Conservation (phyloP, 2,888 invertebrate species). For the Cheilosia vulpina region DNA sequence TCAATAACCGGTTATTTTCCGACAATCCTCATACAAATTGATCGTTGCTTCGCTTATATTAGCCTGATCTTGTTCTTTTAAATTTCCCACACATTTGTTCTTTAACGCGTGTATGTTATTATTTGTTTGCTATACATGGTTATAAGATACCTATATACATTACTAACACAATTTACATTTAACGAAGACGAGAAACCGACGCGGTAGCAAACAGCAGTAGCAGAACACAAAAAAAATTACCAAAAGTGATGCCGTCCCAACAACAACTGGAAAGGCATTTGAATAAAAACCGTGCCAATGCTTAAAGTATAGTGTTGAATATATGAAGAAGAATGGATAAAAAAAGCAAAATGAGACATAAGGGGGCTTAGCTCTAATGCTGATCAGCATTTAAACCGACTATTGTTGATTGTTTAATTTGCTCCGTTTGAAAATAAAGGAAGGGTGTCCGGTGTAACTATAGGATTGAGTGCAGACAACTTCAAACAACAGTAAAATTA, state of each 20-base stretch:
- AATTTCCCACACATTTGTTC: too few species aligned
- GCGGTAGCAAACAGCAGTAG: not conserved
- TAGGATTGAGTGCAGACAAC: too few species aligned
- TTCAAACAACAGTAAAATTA: too few species aligned
- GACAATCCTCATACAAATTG: not conserved
- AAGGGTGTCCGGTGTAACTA: too few species aligned
- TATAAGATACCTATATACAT: not conserved
- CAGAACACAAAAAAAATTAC: not conserved
- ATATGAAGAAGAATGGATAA: not conserved
- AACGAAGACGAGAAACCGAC: not conserved
- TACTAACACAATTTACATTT: not conserved
- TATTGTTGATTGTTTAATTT: not conserved
- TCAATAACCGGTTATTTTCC: slow-evolving; percentile 24
- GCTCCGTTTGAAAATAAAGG: too few species aligned
- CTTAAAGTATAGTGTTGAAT: not conserved
- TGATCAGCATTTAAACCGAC: not conserved
- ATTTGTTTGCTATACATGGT: not conserved
- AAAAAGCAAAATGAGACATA: not conserved
- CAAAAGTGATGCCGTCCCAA: slow-evolving; percentile 12
- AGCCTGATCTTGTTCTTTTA: too few species aligned
- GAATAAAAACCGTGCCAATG: slow-evolving; percentile 1
- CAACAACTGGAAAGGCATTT: slow-evolving; percentile 5
- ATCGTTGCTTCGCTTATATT: not conserved
- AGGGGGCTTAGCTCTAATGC: not conserved
- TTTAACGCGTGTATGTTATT: too few species aligned